A percentile compares a stretch with the other conserved stretches of the same genome.
Evolutionary conservation across 37 sponge, comb jelly and placozoan species (phyloP).

Genomic region (Aphrocallistes beatrix): DNA sequence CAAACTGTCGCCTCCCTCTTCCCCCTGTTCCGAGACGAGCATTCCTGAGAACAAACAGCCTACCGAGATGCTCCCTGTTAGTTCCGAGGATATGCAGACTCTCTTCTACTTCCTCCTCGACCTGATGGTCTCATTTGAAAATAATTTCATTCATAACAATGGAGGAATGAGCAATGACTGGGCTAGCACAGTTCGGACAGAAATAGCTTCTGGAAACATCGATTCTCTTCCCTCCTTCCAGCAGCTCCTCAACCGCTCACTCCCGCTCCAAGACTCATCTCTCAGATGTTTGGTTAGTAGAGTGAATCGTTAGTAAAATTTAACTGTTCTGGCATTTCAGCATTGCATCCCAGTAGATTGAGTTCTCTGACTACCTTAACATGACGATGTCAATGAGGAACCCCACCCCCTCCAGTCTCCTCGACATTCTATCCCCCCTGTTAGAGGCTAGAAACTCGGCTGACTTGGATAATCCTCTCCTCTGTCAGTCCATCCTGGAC

Average conservation of each 20-base stretch:
- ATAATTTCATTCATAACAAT: background rate
- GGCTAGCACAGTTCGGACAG: background rate
- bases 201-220: background rate
- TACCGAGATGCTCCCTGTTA: background rate
- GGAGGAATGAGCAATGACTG: background rate
- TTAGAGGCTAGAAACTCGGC: background rate
- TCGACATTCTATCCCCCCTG: background rate
- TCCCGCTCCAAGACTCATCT: background rate
- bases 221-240: background rate
- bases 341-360: background rate
- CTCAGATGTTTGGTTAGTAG: background rate
- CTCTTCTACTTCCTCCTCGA: background rate
- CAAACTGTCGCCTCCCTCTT: background rate
- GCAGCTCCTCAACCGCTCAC: background rate
- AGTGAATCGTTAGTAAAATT: background rate
- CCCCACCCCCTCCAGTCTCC: background rate
- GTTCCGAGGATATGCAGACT: background rate
- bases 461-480: background rate
- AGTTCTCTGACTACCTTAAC: background rate
- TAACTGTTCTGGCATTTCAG: background rate
- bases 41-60: background rate
- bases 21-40: background rate
- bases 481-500: background rate
- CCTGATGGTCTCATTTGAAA: background rate
- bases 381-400: background rate